phyloP scores from a whole-genome alignment of 2,888 invertebrate species.

The Aquatica leii region DNA sequence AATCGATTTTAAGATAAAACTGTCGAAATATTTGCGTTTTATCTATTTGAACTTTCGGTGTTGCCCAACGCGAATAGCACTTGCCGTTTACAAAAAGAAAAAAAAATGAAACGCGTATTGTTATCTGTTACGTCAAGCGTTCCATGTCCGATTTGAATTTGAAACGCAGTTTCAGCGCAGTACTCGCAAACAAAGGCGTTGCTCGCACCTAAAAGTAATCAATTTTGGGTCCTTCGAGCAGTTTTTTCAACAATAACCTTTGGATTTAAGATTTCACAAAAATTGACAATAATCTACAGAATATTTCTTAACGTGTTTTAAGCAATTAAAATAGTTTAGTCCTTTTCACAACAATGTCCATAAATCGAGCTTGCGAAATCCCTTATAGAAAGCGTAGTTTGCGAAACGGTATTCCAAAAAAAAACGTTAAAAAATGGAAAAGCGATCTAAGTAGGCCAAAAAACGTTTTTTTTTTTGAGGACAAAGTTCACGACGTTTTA shows the following conservation, averaged over 20 bases:
- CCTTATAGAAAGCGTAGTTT: conserved; percentile 27
- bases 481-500: conserved; percentile 12
- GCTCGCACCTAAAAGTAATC: too few relatives aligned
- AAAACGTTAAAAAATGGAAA: conserved; percentile 6
- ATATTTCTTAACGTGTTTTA: too few relatives aligned
- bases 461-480: conserved; percentile 1
- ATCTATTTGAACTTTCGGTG: conserved; percentile 49
- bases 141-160: too few relatives aligned
- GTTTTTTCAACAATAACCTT: too few relatives aligned
- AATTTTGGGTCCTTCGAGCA: too few relatives aligned
- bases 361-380: conserved; percentile 24
- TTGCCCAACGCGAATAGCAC: background rate
- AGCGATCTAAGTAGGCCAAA: background rate
- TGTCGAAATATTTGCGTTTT: conserved; percentile 47
- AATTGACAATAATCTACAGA: too few relatives aligned
- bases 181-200: too few relatives aligned
- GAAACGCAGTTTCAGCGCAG: too few relatives aligned
- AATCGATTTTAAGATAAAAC: conserved; percentile 12
- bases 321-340: background rate
- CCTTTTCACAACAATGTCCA: conserved; percentile 7
- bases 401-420: conserved; percentile 12
- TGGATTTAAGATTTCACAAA: too few relatives aligned
- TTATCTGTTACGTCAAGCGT: too few relatives aligned
- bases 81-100: too few relatives aligned
- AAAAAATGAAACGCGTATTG: too few relatives aligned